Evolutionary conservation across 1,140 invertebrate genomes (phyloP), one percentile per base, ranked within the genome.

Genomic region (Nymphalis io): DNA sequence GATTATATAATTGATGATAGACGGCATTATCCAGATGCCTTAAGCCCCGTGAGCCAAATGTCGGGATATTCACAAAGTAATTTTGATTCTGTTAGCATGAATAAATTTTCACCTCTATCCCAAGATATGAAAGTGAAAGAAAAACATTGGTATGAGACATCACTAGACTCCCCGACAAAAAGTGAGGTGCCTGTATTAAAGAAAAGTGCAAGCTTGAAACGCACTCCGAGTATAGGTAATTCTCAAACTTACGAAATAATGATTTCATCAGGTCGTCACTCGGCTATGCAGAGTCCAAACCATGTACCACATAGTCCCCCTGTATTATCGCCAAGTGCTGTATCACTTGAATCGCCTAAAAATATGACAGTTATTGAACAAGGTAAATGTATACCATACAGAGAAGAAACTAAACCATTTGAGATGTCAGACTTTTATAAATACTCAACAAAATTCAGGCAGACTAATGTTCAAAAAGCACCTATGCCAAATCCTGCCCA

Each of bases 401-500:
- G 96, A 76, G 97, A 99, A 93, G 96, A 98, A 39, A 97, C 96
- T 0, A 99, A 99, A 87, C 98, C 98, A 13, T 99, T 98, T 90
- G 97, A 98, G 93, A 98, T 98, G 96, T 96, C 97, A 0, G 98
- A 99, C 87, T 98, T 98, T 92, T 99, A 98, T 90, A 98, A 99
- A 90, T 99, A 99, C 85, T 98, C 97, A 58, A 98, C 97, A 27
- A 98, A 98, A 82, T 98, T 96, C 87, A 93, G 97, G 20, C 95
- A 96, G 93, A 83, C 78, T n/a, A 84, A 77, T 78, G 73, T 69
- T 61, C 84, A 81, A 63, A 89, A 89, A 58, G 67, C 70, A 58
- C 60, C 75, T 15, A 42, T 72, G 23, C 65, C 81, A 6, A 81
- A 74, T 60, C 73, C 82, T 51, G 77, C 78, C 59, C 75, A 83